phyloP scores from a whole-genome alignment of 2,888 invertebrate species.

The Meandrusa payeni region DNA sequence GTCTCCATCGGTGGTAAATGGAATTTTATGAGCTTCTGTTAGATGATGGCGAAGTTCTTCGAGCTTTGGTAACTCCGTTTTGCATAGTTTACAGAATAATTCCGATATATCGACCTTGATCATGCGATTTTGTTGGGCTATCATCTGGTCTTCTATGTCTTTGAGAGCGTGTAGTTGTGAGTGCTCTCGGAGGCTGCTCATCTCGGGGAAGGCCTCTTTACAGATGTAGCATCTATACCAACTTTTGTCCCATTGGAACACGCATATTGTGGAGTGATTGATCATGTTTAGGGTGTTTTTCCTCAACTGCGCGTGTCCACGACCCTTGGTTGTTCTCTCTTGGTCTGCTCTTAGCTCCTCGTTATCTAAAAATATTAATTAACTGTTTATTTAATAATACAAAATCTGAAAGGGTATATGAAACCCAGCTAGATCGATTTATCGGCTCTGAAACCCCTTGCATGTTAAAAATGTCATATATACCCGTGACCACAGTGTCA shows the following conservation, averaged over 20 bases:
- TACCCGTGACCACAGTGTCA: too few species aligned
- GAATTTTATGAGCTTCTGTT: slow-evolving; percentile 38
- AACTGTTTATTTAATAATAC: too few species aligned
- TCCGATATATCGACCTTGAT: slow-evolving; percentile 63
- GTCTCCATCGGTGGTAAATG: slow-evolving; percentile 44
- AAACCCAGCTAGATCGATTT: too few species aligned
- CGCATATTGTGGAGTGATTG: slow-evolving; percentile 55
- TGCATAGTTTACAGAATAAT: slow-evolving; percentile 55
- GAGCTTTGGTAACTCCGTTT: slow-evolving; percentile 36
- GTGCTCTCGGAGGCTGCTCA: slow-evolving; percentile 48
- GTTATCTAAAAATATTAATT: too few species aligned
- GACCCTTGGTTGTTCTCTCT: slow-evolving; percentile 31
- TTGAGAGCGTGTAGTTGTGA: slow-evolving; percentile 44
- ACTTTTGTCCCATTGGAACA: slow-evolving; percentile 68
- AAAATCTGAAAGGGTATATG: too few species aligned
- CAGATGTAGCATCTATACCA: slow-evolving; percentile 64
- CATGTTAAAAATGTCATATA: too few species aligned
- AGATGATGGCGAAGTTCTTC: slow-evolving; percentile 45
- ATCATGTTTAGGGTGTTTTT: slow-evolving; percentile 77
- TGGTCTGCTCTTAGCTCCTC: too few species aligned
- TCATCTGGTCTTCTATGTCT: slow-evolving; percentile 58
- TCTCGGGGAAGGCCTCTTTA: slow-evolving; percentile 56
- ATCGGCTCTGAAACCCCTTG: too few species aligned
- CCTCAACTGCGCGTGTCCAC: slow-evolving; percentile 51
- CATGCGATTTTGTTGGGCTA: slow-evolving; percentile 54